Percentiles rank a stretch among this genome's conserved stretches.
phyloP scores from a whole-genome alignment of 2,888 invertebrate species.

The Acleris holmiana region DNA sequence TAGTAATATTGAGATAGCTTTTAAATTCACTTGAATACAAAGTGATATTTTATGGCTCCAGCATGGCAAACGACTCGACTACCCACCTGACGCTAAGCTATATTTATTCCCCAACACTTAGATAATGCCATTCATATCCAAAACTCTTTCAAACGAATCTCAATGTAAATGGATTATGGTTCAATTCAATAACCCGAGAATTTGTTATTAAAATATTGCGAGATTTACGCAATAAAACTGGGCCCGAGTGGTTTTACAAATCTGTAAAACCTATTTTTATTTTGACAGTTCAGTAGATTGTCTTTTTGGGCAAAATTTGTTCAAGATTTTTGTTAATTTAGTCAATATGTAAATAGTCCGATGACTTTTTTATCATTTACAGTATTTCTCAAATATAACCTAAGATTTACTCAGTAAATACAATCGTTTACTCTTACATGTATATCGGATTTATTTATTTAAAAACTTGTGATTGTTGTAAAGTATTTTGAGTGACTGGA shows the following conservation, averaged over 20 bases:
- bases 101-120: slow-evolving; percentile 28
- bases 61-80: slow-evolving; percentile 1
- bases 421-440: not conserved
- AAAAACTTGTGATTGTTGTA: not conserved
- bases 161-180: slow-evolving; percentile 30
- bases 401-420: too few species aligned
- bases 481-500: not conserved
- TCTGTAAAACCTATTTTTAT: too few species aligned
- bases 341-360: too few species aligned
- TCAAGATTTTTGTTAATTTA: too few species aligned
- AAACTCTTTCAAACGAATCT: slow-evolving; percentile 15
- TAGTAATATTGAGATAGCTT: too few species aligned
- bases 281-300: too few species aligned
- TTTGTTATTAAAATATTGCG: slow-evolving; percentile 29
- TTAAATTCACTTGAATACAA: not conserved
- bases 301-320: too few species aligned
- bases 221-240: slow-evolving; percentile 31
- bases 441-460: not conserved
- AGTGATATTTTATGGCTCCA: slow-evolving; percentile 6
- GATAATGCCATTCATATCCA: slow-evolving; percentile 30
- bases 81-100: slow-evolving; percentile 23
- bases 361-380: too few species aligned
- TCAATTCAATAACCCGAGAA: slow-evolving; percentile 34
- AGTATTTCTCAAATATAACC: too few species aligned
- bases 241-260: too few species aligned